Evolutionary conservation across 2,113 vertebrate genomes (phyloP), one percentile per base, ranked within the genome.

Genomic region (Malurus alboscapulatus): DNA sequence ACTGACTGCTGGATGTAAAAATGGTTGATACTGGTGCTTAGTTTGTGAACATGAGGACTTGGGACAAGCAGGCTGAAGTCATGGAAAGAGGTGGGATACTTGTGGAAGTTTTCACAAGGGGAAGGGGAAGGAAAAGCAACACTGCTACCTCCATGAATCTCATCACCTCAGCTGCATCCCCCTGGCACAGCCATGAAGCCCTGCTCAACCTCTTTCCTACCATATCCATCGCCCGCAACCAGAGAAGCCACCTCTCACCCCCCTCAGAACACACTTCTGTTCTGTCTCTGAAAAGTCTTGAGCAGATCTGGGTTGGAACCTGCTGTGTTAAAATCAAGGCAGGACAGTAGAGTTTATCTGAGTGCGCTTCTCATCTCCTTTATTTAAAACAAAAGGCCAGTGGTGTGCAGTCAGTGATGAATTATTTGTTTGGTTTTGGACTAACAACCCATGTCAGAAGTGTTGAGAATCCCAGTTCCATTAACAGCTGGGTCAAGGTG

Each of bases 351-450:
- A 22, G 30, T 73, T 85, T 89, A 62, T 76, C 68, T 77, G 61
- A 50, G 0, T 3, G 21, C 0, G 0, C 26, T 85, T 91, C 32
- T 87, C 42, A 66, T 66, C 38, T 3, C 14, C 65, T 94, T 87
- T 50, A 87, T 76, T 93, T 87, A 76, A 91, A 84, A 79, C 30
- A 65, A 75, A 80, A 79, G 36, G 21, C 17, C 38, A 66, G 42
- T 42, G 42, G 42, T 62, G 22, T 76, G 45, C 42, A 83, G 62
- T 73, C 75, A 85, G 63, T 80, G 75, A 66, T 42, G 9, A 93
- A 93, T 89, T 89, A 69, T 91, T 94, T 93, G 80, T 51, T 87
- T 79, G 29, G 58, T 67, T 93, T 81, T 89, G 67, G 42, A 77
- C 44, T 87, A 76, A 55, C 1, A 13, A 55, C 24, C 26, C 0